Evolutionary conservation across 2,797 vertebrate genomes (phyloP).

Genomic region (Petrocephalus sullivani): DNA sequence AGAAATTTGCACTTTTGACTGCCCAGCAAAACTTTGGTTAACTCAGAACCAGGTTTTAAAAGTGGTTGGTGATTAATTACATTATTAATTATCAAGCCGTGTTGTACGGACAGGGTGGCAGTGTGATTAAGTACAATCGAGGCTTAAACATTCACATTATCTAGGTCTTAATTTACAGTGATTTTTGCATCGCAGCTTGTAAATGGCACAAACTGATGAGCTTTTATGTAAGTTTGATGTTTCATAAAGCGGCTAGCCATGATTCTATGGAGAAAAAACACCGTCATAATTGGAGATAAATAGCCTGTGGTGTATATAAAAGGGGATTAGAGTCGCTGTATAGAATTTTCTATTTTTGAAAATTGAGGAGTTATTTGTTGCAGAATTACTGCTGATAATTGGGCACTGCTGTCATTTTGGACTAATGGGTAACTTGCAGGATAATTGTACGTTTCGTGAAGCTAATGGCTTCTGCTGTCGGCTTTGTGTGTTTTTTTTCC

Average conservation of each 20-base stretch:
- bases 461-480: slow-evolving; percentile 1
- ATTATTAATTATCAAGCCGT: not conserved
- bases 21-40: not conserved
- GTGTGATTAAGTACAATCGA: not conserved
- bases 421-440: slow-evolving; percentile 6
- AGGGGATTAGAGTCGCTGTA: not conserved
- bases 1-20: not conserved
- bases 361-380: slow-evolving; percentile 9
- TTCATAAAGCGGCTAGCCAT: not conserved
- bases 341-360: slow-evolving; percentile 12
- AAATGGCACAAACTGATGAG: not conserved
- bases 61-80: not conserved
- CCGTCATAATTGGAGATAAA: not conserved
- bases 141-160: not conserved
- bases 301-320: not conserved
- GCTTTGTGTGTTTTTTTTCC: not conserved
- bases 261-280: slow-evolving; percentile 5
- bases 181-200: not conserved
- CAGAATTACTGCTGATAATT: slow-evolving; percentile 4
- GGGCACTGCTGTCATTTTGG: not conserved
- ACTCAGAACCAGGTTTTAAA: not conserved
- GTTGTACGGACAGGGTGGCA: not conserved
- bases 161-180: not conserved
- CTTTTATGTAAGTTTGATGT: slow-evolving; percentile 9
- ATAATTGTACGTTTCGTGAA: slow-evolving; percentile 17